These are phyloP conservation scores for Drosophila arawakana DNA, from an alignment of 1,140 invertebrate genomes.

Conservation along the genomic window DNA sequence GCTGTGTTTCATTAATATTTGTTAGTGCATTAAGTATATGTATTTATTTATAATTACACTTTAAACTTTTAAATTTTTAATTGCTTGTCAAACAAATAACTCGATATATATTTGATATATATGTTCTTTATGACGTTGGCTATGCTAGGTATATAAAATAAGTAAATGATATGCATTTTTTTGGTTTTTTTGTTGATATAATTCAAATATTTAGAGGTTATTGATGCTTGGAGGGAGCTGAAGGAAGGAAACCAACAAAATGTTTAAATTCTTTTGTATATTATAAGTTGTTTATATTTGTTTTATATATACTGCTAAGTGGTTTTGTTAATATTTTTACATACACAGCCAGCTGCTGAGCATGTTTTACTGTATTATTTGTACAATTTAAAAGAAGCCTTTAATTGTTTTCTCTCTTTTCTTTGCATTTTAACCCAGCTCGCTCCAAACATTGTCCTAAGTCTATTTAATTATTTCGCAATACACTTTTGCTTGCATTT, in stretches of 20 bases:
- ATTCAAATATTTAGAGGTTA: conserved; percentile 12
- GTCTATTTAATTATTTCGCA: not conserved
- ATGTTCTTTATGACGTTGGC: conserved; percentile 23
- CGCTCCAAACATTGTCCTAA: conserved; percentile 2
- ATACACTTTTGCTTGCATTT: conserved; percentile 32
- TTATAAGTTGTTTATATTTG: not conserved
- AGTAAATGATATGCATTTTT: conserved; percentile 70
- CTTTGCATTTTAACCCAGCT: conserved; percentile 5
- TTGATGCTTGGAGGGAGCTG: conserved; percentile 16
- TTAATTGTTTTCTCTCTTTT: conserved; percentile 5
- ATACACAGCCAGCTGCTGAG: conserved; percentile 57
- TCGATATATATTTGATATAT: conserved; percentile 38
- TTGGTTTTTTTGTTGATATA: conserved; percentile 26
- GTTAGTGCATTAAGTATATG: conserved; percentile 21
- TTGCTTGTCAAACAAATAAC: conserved; percentile 49
- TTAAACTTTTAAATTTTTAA: conserved; percentile 36
- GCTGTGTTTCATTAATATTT: conserved; percentile 36
- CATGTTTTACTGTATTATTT: conserved; percentile 19
- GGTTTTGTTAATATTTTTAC: conserved; percentile 2
- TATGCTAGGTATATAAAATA: conserved; percentile 29
- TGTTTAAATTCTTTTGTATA: conserved; percentile 3
- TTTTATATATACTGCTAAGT: not conserved
- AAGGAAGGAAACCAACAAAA: conserved; percentile 11
- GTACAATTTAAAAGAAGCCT: conserved; percentile 23
- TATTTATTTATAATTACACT: conserved; percentile 28